phyloP scores from a whole-genome alignment of 2,888 invertebrate genomes.

The Thysanoteuthis rhombus region DNA sequence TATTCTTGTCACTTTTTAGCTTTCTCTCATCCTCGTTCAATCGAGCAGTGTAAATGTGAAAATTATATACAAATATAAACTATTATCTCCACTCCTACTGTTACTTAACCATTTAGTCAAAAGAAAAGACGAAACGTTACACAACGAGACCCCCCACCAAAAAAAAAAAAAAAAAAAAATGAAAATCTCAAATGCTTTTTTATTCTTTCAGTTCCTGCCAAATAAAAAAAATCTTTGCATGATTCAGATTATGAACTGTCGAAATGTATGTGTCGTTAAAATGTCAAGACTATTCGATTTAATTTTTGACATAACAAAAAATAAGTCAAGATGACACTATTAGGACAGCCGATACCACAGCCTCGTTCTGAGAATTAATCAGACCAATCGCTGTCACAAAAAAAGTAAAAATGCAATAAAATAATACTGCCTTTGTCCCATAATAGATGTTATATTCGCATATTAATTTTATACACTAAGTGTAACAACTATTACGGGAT shows the following conservation, averaged over 20 bases:
- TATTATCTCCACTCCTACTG: background rate
- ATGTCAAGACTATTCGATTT: no score
- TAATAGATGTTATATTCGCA: background rate
- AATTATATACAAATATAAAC: background rate
- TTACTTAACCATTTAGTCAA: background rate
- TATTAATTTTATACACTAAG: no score
- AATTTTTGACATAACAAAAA: no score
- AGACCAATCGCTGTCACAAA: background rate
- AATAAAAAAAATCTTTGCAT: background rate
- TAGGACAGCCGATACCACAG: background rate
- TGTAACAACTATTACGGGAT: no score
- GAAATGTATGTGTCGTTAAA: no score
- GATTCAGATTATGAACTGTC: no score
- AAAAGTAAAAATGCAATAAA: no score
- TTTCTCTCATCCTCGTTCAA: background rate
- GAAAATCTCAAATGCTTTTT: background rate
- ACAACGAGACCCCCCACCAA: background rate
- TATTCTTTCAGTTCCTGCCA: background rate
- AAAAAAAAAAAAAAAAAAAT: background rate
- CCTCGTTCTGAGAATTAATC: background rate
- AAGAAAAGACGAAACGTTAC: background rate
- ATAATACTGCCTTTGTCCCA: no score
- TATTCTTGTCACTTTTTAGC: no score
- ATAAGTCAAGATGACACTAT: background rate
- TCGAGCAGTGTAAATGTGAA: background rate